Evolutionary conservation across 2,797 vertebrate genomes (phyloP).

Genomic region (Pantherophis alleghaniensis): DNA sequence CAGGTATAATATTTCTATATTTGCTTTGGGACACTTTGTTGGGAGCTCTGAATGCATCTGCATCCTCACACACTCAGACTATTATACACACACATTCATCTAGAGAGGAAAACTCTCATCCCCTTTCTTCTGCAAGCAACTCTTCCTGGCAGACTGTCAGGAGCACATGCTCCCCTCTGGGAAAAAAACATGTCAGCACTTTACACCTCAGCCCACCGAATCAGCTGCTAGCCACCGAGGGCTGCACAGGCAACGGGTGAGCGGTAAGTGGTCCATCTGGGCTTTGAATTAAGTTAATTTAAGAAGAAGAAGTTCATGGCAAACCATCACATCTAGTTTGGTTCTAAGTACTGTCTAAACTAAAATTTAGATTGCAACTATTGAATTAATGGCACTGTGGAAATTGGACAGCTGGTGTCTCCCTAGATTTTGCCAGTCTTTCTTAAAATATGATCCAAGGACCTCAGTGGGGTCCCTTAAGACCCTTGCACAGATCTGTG

Average conservation of each 20-base stretch:
- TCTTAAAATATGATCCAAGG: background rate
- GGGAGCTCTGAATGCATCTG: background rate
- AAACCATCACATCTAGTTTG: background rate
- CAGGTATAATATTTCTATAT: background rate
- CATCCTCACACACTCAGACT: background rate
- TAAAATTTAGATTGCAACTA: background rate
- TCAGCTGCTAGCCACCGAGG: background rate
- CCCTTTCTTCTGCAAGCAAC: background rate
- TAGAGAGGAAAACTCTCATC: background rate
- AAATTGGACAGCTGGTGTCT: background rate
- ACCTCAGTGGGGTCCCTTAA: background rate
- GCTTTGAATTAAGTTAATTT: background rate
- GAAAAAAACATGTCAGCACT: background rate
- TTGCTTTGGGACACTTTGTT: background rate
- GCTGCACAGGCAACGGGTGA: background rate
- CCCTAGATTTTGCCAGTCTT: background rate
- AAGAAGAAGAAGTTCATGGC: background rate
- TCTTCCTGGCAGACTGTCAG: background rate
- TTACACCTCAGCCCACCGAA: background rate
- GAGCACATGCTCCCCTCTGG: background rate
- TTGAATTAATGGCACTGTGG: background rate
- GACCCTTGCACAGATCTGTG: background rate
- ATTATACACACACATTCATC: background rate
- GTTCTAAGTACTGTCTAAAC: background rate
- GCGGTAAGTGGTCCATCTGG: background rate